A percentile compares a stretch with the other conserved stretches of the same genome.
Evolutionary conservation across 2,888 invertebrate species (phyloP).

Genomic region (Napeogenes inachia): DNA sequence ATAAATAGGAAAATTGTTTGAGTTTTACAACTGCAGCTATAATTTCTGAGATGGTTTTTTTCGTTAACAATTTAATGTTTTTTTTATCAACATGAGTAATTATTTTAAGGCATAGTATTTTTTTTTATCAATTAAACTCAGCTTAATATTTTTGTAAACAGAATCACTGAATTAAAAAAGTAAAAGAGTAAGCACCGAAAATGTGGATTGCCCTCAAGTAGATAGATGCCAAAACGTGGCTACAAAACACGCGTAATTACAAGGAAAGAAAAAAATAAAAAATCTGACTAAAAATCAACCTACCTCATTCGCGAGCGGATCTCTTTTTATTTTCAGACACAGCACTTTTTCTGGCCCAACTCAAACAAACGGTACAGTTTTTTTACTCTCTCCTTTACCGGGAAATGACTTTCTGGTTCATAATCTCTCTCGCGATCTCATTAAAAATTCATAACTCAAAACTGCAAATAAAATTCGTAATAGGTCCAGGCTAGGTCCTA

Average conservation of each 20-base stretch:
- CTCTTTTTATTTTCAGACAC: constrained; percentile 21
- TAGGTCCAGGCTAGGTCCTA: constrained; percentile 36
- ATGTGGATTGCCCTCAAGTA: constrained; percentile 69
- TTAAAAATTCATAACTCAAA: constrained; percentile 80
- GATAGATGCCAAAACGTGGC: constrained; percentile 51
- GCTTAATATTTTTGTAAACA: constrained; percentile 2
- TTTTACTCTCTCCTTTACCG: constrained; percentile 66
- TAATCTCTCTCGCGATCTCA: constrained; percentile 79
- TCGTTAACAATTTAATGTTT: neutral
- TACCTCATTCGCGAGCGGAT: constrained; percentile 19
- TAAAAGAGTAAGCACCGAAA: constrained; percentile 65
- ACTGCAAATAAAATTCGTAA: constrained; percentile 73
- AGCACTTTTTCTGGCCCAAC: constrained; percentile 45
- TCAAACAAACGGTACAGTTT: constrained; percentile 67
- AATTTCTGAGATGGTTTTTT: neutral
- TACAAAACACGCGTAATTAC: constrained; percentile 37
- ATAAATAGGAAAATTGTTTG: constrained; percentile 2
- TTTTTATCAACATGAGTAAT: neutral
- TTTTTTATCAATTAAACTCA: neutral
- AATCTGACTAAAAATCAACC: constrained; percentile 10
- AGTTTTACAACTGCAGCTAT: neutral
- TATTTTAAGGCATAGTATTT: neutral
- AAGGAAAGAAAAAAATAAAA: constrained; percentile 32
- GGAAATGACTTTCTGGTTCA: constrained; percentile 79
- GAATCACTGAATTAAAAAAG: constrained; percentile 40